Evolutionary conservation across 2,113 vertebrate species (phyloP).

Genomic region (Neolamprologus sp.): DNA sequence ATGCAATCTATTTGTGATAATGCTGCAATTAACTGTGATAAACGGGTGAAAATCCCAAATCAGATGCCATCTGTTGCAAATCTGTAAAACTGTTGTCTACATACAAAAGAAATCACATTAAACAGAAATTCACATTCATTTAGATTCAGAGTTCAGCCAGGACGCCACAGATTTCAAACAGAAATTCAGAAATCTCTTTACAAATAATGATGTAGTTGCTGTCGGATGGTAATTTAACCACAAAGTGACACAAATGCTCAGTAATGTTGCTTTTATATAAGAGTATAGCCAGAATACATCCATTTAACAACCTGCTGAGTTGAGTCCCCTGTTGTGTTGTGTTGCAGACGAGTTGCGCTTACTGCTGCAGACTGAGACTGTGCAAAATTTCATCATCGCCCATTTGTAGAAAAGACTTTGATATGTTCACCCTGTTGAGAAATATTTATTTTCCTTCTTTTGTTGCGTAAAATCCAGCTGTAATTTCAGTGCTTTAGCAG

Average conservation of each 20-base stretch:
- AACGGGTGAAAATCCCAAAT: background rate
- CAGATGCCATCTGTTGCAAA: background rate
- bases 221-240: background rate
- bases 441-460: background rate
- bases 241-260: background rate
- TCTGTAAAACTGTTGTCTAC: background rate
- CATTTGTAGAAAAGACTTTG: background rate
- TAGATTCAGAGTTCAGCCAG: background rate
- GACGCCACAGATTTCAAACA: rapidly evolving
- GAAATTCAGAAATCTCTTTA: background rate
- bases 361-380: background rate
- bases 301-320: background rate
- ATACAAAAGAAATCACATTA: background rate
- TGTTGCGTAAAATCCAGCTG: background rate
- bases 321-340: background rate
- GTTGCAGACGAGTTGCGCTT: background rate
- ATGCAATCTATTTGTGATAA: background rate
- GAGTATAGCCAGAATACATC: background rate
- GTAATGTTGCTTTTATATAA: background rate
- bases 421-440: background rate
- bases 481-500: background rate
- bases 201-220: background rate
- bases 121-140: background rate
- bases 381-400: background rate
- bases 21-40: background rate